Conservation (phyloP, 1,140 invertebrate genomes). For the Achatina immaculata region DNA sequence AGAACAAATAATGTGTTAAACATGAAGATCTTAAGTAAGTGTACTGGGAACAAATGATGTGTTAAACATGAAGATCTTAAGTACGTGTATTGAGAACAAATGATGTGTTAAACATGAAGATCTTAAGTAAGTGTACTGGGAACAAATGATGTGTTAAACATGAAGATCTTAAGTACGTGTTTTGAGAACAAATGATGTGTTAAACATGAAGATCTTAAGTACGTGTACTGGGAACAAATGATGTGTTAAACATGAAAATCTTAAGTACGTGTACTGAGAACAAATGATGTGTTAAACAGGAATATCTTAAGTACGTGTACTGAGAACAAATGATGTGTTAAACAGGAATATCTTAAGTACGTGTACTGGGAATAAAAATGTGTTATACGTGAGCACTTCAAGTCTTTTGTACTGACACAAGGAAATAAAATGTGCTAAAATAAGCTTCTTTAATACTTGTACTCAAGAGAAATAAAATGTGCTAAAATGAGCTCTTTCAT, state of each 20-base stretch:
- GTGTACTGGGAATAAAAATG: background rate
- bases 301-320: background rate
- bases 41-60: background rate
- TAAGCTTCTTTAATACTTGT: too few species aligned
- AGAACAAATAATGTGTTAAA: slow-evolving; percentile 40
- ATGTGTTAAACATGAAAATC: background rate
- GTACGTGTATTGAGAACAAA: slow-evolving; percentile 65
- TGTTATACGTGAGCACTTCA: background rate
- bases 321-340: background rate
- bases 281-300: background rate
- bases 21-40: background rate
- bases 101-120: background rate
- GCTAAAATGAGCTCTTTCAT: too few species aligned
- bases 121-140: background rate
- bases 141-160: background rate
- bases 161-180: background rate
- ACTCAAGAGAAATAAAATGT: too few species aligned
- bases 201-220: background rate
- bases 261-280: background rate
- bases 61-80: slow-evolving; percentile 9
- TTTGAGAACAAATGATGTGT: background rate
- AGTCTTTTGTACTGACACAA: too few species aligned
- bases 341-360: background rate
- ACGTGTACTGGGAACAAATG: background rate
- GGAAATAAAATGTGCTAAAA: too few species aligned